Percentiles rank a stretch among this genome's conserved stretches.
Conservation (phyloP, 1,140 invertebrate genomes). For the Chrysopa pallens region DNA sequence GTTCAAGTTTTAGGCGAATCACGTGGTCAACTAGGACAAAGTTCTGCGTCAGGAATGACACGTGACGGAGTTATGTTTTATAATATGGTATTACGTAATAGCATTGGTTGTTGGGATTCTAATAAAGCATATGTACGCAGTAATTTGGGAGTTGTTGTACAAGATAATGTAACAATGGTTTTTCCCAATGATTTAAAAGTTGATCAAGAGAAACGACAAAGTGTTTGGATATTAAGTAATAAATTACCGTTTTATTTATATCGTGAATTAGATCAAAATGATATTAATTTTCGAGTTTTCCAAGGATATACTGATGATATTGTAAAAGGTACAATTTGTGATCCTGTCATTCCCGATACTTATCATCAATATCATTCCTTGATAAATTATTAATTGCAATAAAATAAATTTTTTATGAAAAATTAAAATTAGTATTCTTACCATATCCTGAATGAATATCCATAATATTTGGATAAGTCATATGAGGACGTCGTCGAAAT, state of each 20-base stretch:
- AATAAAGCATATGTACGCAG: constrained; percentile 43
- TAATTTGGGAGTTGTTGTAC: constrained; percentile 39
- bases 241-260: constrained; percentile 55
- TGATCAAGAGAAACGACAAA: constrained; percentile 44
- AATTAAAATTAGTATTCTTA: too few relatives aligned
- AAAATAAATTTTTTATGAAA: too few relatives aligned
- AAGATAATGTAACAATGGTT: constrained; percentile 35
- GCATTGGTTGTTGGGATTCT: constrained; percentile 63
- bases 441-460: too few relatives aligned
- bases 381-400: too few relatives aligned
- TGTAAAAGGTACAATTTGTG: constrained; percentile 45
- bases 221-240: constrained; percentile 58
- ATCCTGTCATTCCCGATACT: constrained; percentile 22
- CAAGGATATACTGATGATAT: constrained; percentile 38
- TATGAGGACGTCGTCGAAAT: too few relatives aligned
- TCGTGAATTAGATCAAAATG: constrained; percentile 35
- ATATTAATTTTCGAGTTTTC: constrained; percentile 54
- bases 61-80: constrained; percentile 55
- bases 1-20: constrained; percentile 43
- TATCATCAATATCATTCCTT: too few relatives aligned
- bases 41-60: constrained; percentile 51
- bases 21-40: constrained; percentile 41
- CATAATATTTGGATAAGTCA: too few relatives aligned
- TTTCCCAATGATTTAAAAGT: constrained; percentile 66
- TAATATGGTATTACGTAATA: constrained; percentile 52